Percentiles rank a stretch among this genome's conserved stretches.
These are phyloP conservation scores for Paedocypris micromegethes DNA, from an alignment of 2,797 vertebrate species.

Conservation along the genomic window DNA sequence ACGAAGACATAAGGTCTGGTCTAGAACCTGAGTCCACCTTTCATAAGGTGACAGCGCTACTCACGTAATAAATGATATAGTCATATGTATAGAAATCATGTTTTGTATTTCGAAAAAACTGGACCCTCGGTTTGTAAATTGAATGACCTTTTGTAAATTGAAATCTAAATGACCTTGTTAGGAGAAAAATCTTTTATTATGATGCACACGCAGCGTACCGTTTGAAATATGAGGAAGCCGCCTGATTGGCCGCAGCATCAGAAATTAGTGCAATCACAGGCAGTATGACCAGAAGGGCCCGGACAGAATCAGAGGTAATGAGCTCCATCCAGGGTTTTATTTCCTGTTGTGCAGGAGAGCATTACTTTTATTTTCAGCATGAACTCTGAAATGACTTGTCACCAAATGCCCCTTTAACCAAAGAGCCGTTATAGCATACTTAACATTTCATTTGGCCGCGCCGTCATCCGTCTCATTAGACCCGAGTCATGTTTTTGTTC, in stretches of 20 bases:
- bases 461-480: slow-evolving; percentile 26
- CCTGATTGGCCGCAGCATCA: slow-evolving; percentile 1
- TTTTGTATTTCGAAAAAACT: too few relatives aligned
- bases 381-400: slow-evolving; percentile 30
- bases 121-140: background rate
- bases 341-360: slow-evolving; percentile 33
- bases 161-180: slow-evolving; percentile 22
- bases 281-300: slow-evolving; percentile 1
- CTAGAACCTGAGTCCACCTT: too few relatives aligned
- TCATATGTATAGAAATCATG: too few relatives aligned
- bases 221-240: background rate
- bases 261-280: slow-evolving; percentile 25
- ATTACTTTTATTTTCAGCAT: slow-evolving; percentile 31
- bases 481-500: slow-evolving; percentile 18
- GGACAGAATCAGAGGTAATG: slow-evolving; percentile 34
- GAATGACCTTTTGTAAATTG: slow-evolving; percentile 16
- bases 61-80: too few relatives aligned
- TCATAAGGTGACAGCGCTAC: too few relatives aligned
- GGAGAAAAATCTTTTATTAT: slow-evolving; percentile 27
- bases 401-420: slow-evolving; percentile 25
- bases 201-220: slow-evolving; percentile 1
- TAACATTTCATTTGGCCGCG: slow-evolving; percentile 39
- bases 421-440: slow-evolving; percentile 41
- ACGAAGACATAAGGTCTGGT: too few relatives aligned
- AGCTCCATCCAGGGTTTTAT: slow-evolving; percentile 37